Evolutionary conservation across 2,797 vertebrate species (phyloP).

Genomic region (Microhierax caerulescens): DNA sequence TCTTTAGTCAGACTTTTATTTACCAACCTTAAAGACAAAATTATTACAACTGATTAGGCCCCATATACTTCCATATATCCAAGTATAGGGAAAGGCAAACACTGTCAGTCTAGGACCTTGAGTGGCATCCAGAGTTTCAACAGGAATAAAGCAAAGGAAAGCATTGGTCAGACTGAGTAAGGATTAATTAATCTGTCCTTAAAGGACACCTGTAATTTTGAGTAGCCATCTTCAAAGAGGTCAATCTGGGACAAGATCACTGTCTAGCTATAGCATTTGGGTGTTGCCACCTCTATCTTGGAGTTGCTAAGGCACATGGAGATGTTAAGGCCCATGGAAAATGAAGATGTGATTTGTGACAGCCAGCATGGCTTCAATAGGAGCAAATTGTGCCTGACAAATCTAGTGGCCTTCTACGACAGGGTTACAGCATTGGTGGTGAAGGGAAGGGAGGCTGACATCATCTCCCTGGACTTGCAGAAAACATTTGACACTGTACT

Average conservation of each 20-base stretch:
- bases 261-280: background rate
- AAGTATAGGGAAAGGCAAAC: background rate
- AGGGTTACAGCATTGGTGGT: no score
- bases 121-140: background rate
- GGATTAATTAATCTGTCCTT: background rate
- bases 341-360: no score
- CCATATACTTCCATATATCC: background rate
- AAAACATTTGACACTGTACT: no score
- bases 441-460: no score
- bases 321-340: no score
- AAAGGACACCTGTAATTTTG: background rate
- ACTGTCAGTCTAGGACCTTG: background rate
- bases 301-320: no score
- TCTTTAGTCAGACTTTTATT: background rate
- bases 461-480: no score
- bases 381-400: no score
- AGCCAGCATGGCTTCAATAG: no score
- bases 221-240: background rate
- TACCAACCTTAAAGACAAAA: background rate
- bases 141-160: background rate
- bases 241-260: accelerated
- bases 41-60: background rate
- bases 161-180: accelerated
- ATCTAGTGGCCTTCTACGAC: no score
- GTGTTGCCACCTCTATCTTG: background rate